Percentiles rank a stretch among this genome's conserved stretches.
These are phyloP conservation scores for Sebastes nivosus DNA, from an alignment of 2,797 vertebrate species.

Conservation along the genomic window DNA sequence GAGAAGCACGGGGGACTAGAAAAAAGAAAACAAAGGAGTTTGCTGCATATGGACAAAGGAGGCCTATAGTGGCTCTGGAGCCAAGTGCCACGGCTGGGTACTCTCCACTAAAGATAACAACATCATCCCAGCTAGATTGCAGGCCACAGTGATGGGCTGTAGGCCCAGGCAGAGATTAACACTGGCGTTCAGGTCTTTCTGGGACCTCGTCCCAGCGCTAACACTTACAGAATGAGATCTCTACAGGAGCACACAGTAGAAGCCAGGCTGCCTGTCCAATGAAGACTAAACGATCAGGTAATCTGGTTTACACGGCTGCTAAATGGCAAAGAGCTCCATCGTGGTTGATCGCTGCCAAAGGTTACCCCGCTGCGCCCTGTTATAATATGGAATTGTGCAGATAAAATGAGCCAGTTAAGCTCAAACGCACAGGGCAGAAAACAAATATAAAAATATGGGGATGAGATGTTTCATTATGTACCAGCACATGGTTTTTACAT, in stretches of 20 bases:
- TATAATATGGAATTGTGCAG: slow-evolving; percentile 54
- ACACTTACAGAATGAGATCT: slow-evolving; percentile 68
- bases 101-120: slow-evolving; percentile 69
- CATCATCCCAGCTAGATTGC: slow-evolving; percentile 59
- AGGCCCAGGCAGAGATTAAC: slow-evolving; percentile 71
- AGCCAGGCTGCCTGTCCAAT: slow-evolving; percentile 63
- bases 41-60: slow-evolving; percentile 32
- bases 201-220: slow-evolving; percentile 61
- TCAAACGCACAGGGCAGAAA: slow-evolving; percentile 34
- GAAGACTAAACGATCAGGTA: slow-evolving; percentile 72
- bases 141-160: slow-evolving; percentile 59
- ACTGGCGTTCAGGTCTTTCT: slow-evolving; percentile 60
- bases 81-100: slow-evolving; percentile 60
- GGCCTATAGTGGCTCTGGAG: slow-evolving; percentile 26
- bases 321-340: slow-evolving; percentile 60
- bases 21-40: slow-evolving; percentile 17
- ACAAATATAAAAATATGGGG: slow-evolving; percentile 20
- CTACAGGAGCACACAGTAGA: slow-evolving; percentile 56
- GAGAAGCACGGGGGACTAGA: neutral
- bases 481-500: neutral
- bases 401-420: slow-evolving; percentile 60
- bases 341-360: slow-evolving; percentile 64
- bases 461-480: slow-evolving; percentile 6
- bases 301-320: slow-evolving; percentile 70
- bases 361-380: slow-evolving; percentile 51